phyloP scores from a whole-genome alignment of 2,797 vertebrate genomes.

The Serranus cabrilla region DNA sequence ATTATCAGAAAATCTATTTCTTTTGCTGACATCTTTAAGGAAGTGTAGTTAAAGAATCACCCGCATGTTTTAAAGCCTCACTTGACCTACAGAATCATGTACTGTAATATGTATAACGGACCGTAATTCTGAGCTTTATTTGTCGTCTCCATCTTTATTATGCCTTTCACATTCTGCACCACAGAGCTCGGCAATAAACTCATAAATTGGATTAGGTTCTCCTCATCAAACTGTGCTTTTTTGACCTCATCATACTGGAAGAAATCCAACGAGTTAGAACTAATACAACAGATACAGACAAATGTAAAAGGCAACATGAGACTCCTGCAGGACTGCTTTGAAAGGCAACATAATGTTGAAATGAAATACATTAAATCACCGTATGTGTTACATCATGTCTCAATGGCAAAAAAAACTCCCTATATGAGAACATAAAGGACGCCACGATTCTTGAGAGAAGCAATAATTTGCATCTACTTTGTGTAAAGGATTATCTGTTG shows the following conservation, averaged over 20 bases:
- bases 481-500: conserved; percentile 34
- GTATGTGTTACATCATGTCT: neutral
- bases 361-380: conserved; percentile 13
- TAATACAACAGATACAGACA: conserved; percentile 18
- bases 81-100: conserved; percentile 52
- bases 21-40: conserved; percentile 32
- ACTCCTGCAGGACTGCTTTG: conserved; percentile 1
- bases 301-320: too few species aligned
- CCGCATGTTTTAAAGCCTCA: conserved; percentile 29
- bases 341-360: neutral
- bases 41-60: conserved; percentile 12
- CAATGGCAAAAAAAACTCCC: conserved; percentile 13
- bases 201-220: conserved; percentile 60
- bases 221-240: conserved; percentile 33
- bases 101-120: conserved; percentile 48
- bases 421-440: conserved; percentile 17
- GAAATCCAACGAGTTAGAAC: conserved; percentile 7
- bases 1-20: conserved; percentile 19
- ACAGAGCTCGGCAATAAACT: conserved; percentile 31
- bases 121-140: conserved; percentile 18
- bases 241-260: conserved; percentile 25
- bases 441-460: neutral
- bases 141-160: conserved; percentile 7
- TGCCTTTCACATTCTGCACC: conserved; percentile 13
- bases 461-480: conserved; percentile 32